Evolutionary conservation across 1,140 invertebrate species (phyloP).

Genomic region (Pseudomyrmex dendroicus): DNA sequence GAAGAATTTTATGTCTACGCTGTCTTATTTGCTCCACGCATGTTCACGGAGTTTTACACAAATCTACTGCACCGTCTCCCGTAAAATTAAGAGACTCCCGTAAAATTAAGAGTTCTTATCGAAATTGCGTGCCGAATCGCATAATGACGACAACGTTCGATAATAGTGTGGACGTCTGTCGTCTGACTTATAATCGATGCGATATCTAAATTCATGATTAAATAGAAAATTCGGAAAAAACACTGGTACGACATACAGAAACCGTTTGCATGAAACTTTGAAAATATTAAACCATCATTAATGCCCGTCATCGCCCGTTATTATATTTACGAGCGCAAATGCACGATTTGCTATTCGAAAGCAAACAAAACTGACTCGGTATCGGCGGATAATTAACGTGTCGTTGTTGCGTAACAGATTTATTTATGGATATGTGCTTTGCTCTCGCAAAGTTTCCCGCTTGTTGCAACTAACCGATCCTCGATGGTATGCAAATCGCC

Average conservation of each 20-base stretch:
- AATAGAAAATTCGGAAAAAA: slow-evolving; percentile 26
- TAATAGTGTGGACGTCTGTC: slow-evolving; percentile 30
- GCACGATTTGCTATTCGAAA: slow-evolving; percentile 2
- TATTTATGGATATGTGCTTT: slow-evolving; percentile 20
- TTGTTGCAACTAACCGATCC: neutral
- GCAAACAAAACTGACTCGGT: slow-evolving; percentile 29
- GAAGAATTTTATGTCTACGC: neutral
- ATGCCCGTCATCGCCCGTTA: neutral
- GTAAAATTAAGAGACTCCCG: slow-evolving; percentile 23
- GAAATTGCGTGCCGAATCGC: neutral
- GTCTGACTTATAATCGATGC: slow-evolving; percentile 16
- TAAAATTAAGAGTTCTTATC: slow-evolving; percentile 24
- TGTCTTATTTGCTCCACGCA: neutral
- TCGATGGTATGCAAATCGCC: slow-evolving; percentile 40
- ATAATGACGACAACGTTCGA: slow-evolving; percentile 42
- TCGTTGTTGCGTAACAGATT: slow-evolving; percentile 51
- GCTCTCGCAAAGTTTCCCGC: slow-evolving; percentile 18
- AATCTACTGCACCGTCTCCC: slow-evolving; percentile 10
- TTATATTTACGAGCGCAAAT: slow-evolving; percentile 46
- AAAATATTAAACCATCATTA: too few species aligned
- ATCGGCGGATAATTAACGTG: slow-evolving; percentile 43
- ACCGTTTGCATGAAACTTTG: slow-evolving; percentile 34
- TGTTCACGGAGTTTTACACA: slow-evolving; percentile 1
- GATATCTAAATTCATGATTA: slow-evolving; percentile 39
- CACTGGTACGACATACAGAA: slow-evolving; percentile 2